Base-by-base conservation (phyloP, 2,113 vertebrate species). In the Tor tambroides region DNA sequence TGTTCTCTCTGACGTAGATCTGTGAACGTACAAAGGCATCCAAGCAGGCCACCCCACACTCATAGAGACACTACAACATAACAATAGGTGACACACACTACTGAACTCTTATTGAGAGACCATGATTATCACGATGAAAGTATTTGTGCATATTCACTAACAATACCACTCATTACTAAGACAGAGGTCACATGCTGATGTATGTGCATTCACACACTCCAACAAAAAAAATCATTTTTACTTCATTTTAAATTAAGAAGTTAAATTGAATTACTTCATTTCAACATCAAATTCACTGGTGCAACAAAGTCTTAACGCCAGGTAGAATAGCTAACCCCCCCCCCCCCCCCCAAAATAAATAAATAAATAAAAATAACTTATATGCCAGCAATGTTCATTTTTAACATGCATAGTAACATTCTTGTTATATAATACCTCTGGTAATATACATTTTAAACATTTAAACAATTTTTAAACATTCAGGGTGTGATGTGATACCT, bases 51-150 rank as follows among this genome's bases (percentile, higher is more conserved):
- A 38, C 38, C 74, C 56, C 75, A 86, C 71, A 5, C 78, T 67
- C 61, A 79, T 3, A 10, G 10, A 30, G 26, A n/a, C 59, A 67
- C 35, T n/a, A 83, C 4, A 69, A 63, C 14, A 1, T n/a, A 15
- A 41, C 78, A 80, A 80, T 80, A 23, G 21, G 56, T 80, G 78
- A 41, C 38, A 35, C 51, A 79, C 77, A 79, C 51, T 56, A 79
- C 49, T 23, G 51, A 79, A 41, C 56, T 59, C 21, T 38, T 51
- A 69, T 23, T 23, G 15, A 83, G 9, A 83, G 26, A 67, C 41
- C 41, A 67, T 59, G 7, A 43, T 65, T 30, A 38, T 61, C n/a
- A 41, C 17, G 14, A 8, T 65, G 4, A 67, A 76, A 21, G 23
- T 30, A 69, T 43, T 83, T 51, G 51, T 9, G 38, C 80, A 69